Conservation (phyloP, 2,113 vertebrate genomes). For the Zapornia atra region DNA sequence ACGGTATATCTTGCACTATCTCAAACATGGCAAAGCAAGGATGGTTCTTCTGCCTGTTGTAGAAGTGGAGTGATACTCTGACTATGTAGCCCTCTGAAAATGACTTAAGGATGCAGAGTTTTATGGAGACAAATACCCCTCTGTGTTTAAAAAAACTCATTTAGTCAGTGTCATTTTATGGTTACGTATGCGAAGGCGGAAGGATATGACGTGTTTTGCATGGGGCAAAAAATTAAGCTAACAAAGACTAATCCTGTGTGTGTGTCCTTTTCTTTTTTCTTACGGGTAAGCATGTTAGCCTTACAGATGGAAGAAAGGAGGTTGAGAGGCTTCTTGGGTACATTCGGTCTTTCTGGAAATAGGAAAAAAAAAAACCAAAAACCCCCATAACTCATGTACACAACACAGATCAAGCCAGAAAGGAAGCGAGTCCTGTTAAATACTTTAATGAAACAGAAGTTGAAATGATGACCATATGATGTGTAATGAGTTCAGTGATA, state of each 20-base stretch:
- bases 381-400: neutral
- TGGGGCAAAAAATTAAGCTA: neutral
- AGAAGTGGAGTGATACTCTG: neutral
- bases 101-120: neutral
- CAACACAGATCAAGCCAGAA: neutral
- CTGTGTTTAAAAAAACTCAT: neutral
- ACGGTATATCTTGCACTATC: neutral
- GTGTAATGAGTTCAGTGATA: neutral
- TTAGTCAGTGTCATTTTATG: neutral
- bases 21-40: neutral
- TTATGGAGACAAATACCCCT: neutral
- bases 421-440: neutral
- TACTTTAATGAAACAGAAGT: neutral
- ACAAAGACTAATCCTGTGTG: neutral
- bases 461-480: neutral
- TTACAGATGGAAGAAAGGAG: neutral
- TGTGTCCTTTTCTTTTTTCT: neutral
- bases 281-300: neutral
- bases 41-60: neutral
- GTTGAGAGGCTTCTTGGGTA: neutral
- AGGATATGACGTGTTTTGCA: neutral
- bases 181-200: rapidly evolving
- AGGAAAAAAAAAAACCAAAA: neutral
- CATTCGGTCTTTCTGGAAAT: neutral
- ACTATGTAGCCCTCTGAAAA: neutral